Percentiles rank a stretch among this genome's conserved stretches.
These are phyloP conservation scores for Camptogramma bilineatum DNA, from an alignment of 2,888 invertebrate species.

Conservation along the genomic window DNA sequence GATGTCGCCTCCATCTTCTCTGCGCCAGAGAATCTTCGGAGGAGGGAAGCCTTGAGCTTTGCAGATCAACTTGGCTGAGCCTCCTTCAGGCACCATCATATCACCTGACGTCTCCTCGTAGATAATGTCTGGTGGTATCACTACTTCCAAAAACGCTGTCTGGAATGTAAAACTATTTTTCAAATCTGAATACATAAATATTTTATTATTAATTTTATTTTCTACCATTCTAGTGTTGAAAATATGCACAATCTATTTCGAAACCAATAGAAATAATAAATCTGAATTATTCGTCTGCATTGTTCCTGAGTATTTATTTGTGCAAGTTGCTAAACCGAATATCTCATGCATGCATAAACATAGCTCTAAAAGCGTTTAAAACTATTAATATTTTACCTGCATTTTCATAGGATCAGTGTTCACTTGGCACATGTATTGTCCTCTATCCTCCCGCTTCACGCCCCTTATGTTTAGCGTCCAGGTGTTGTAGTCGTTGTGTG, in stretches of 20 bases:
- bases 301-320: constrained; percentile 18
- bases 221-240: not conserved
- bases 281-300: constrained; percentile 8
- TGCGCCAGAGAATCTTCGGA: constrained; percentile 93
- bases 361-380: constrained; percentile 14
- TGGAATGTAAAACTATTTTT: constrained; percentile 58
- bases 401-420: constrained; percentile 98
- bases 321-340: constrained; percentile 7
- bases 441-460: constrained; percentile 94
- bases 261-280: not conserved
- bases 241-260: not conserved
- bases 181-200: not conserved
- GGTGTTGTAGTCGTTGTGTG: constrained; percentile 96
- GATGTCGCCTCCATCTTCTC: constrained; percentile 94
- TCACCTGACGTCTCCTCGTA: constrained; percentile 96
- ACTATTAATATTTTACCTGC: constrained; percentile 87
- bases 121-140: constrained; percentile 95
- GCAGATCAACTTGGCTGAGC: constrained; percentile 94
- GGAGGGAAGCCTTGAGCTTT: constrained; percentile 94
- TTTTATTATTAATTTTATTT: not conserved
- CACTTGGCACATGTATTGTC: constrained; percentile 97
- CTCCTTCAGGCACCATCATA: constrained; percentile 97
- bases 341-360: constrained; percentile 11
- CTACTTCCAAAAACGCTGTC: constrained; percentile 95
- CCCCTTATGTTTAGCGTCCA: constrained; percentile 96